Percentiles rank a stretch among this genome's conserved stretches.
Conservation (phyloP, 2,113 vertebrate species). For the Tyto alba region DNA sequence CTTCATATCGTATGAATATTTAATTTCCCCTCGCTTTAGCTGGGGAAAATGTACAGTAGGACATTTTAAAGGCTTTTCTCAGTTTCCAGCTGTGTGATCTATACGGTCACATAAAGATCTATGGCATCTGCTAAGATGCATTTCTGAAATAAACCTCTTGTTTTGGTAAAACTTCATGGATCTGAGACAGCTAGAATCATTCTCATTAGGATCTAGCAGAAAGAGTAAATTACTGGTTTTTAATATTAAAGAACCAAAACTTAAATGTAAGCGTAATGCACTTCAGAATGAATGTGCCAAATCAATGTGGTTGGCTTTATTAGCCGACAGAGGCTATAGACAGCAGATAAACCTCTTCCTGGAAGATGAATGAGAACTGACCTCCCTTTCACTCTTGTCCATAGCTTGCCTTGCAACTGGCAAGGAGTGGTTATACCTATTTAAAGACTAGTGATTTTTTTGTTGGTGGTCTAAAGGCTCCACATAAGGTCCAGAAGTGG, state of each 20-base stretch:
- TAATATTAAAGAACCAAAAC: neutral
- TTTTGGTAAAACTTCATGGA: neutral
- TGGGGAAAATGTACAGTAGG: neutral
- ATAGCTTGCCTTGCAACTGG: neutral
- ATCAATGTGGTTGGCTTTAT: neutral
- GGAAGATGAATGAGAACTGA: neutral
- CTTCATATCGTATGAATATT: constrained; percentile 63
- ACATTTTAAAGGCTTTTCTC: constrained; percentile 21
- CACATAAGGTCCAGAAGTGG: neutral
- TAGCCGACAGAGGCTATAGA: neutral
- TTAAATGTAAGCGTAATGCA: neutral
- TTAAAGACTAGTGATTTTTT: neutral
- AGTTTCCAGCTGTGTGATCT: constrained; percentile 1
- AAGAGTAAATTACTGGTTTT: neutral
- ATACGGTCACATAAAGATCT: neutral
- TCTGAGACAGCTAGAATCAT: neutral
- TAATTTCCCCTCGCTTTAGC: constrained; percentile 63
- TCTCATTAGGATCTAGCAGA: neutral
- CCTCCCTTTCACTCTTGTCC: neutral
- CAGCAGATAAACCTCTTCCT: neutral
- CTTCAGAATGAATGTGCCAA: neutral
- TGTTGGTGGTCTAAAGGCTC: neutral
- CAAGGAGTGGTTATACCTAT: neutral
- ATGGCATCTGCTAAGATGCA: neutral
- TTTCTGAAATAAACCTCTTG: neutral